phyloP scores from a whole-genome alignment of 2,797 vertebrate genomes.

The Sebastes reedi region DNA sequence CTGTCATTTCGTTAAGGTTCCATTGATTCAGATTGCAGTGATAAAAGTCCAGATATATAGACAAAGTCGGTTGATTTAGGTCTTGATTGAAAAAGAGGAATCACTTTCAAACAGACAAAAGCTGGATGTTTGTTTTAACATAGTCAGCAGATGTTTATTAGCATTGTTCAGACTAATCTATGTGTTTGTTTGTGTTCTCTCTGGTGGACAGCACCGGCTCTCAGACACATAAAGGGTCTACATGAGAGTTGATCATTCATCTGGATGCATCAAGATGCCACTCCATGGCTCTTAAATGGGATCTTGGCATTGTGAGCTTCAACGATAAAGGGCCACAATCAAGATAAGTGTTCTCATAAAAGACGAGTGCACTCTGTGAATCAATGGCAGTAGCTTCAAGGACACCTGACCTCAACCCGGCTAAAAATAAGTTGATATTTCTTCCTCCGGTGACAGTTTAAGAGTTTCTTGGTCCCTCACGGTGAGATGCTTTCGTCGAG shows the following conservation, averaged over 20 bases:
- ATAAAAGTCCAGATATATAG: neutral
- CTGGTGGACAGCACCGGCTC: neutral
- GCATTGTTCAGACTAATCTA: neutral
- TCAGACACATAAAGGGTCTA: neutral
- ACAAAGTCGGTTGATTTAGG: neutral
- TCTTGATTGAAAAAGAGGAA: neutral
- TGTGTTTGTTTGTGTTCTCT: neutral
- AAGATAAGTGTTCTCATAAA: constrained; percentile 50
- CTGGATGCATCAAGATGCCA: constrained; percentile 38
- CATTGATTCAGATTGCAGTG: neutral
- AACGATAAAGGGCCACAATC: constrained; percentile 35
- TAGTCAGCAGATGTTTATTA: neutral
- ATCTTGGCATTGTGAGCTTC: constrained; percentile 29
- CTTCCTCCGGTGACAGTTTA: constrained; percentile 51
- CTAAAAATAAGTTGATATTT: constrained; percentile 72
- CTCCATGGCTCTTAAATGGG: constrained; percentile 42
- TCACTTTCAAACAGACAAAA: neutral
- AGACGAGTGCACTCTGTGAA: constrained; percentile 23
- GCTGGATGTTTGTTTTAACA: neutral
- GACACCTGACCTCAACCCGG: constrained; percentile 57
- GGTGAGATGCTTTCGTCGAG: neutral
- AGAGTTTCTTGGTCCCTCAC: constrained; percentile 36
- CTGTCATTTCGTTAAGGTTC: neutral
- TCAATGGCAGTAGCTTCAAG: constrained; percentile 42
- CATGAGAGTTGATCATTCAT: constrained; percentile 38